A percentile compares a stretch with the other conserved stretches of the same genome.
Evolutionary conservation across 2,888 invertebrate species (phyloP).

Genomic region (Stratiomys singularior): DNA sequence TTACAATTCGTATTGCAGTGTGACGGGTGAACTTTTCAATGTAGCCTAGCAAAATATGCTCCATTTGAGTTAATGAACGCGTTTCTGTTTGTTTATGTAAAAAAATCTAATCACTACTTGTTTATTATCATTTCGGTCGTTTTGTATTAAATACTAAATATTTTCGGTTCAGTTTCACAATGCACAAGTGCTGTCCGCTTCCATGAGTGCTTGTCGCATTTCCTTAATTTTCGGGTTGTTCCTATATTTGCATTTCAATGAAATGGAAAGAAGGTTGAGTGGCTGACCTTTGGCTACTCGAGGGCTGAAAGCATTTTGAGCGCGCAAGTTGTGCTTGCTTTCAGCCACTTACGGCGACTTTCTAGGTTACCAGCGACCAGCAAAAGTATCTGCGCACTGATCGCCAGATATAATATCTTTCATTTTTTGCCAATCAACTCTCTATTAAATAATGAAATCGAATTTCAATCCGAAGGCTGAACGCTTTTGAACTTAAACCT

Average conservation of each 20-base stretch:
- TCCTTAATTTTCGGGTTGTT: slow-evolving; percentile 10
- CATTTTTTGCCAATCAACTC: neutral
- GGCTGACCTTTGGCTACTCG: neutral
- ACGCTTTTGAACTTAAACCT: slow-evolving; percentile 21
- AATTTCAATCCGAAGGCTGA: slow-evolving; percentile 22
- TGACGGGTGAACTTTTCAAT: neutral
- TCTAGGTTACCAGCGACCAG: slow-evolving; percentile 3
- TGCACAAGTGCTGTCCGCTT: too few species aligned
- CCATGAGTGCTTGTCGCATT: too few species aligned
- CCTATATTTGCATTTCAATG: neutral
- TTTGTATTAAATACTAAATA: neutral
- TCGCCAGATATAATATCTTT: neutral
- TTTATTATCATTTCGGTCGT: slow-evolving; percentile 5
- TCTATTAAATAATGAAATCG: neutral
- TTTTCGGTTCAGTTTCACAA: neutral
- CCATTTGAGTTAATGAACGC: neutral
- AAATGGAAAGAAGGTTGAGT: neutral
- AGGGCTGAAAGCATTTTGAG: neutral
- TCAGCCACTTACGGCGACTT: neutral
- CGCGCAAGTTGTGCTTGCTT: neutral
- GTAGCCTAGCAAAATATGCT: slow-evolving; percentile 14
- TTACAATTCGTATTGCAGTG: neutral
- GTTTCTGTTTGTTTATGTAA: slow-evolving; percentile 30
- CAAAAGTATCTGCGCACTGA: neutral
- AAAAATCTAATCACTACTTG: slow-evolving; percentile 36